phyloP scores from a whole-genome alignment of 2,888 invertebrate genomes.

The Cacoxenus indagator region DNA sequence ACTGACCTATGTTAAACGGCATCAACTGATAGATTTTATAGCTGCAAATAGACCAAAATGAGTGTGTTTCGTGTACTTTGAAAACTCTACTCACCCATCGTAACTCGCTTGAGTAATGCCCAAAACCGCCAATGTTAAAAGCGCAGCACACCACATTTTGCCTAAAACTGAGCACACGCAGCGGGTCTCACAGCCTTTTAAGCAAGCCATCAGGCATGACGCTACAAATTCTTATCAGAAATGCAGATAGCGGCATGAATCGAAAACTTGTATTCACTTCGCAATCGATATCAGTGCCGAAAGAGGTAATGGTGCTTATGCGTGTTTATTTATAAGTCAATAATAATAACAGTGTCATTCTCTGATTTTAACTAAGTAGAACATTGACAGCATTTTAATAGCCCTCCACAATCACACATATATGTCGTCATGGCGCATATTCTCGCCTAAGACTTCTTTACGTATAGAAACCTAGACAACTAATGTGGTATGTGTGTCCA shows the following conservation, averaged over 20 bases:
- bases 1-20: slow-evolving; percentile 39
- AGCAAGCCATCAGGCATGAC: slow-evolving; percentile 25
- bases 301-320: background rate
- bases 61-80: background rate
- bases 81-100: slow-evolving; percentile 30
- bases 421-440: slow-evolving; percentile 62
- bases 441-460: slow-evolving; percentile 74
- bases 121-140: slow-evolving; percentile 32
- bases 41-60: slow-evolving; percentile 39
- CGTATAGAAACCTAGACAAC: too few relatives aligned
- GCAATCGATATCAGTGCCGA: background rate
- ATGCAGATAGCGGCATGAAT: background rate
- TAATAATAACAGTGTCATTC: background rate
- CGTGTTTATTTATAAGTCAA: background rate
- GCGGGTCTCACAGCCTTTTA: slow-evolving; percentile 1
- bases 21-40: slow-evolving; percentile 60
- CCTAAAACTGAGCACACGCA: slow-evolving; percentile 24
- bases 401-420: too few relatives aligned
- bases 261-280: background rate
- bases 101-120: background rate
- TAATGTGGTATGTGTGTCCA: too few relatives aligned
- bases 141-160: slow-evolving; percentile 42
- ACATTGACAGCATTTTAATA: too few relatives aligned
- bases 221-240: background rate
- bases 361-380: too few relatives aligned